Percentiles rank a stretch among this genome's conserved stretches.
Conservation (phyloP, 2,113 vertebrate genomes). For the Talpa occidentalis region DNA sequence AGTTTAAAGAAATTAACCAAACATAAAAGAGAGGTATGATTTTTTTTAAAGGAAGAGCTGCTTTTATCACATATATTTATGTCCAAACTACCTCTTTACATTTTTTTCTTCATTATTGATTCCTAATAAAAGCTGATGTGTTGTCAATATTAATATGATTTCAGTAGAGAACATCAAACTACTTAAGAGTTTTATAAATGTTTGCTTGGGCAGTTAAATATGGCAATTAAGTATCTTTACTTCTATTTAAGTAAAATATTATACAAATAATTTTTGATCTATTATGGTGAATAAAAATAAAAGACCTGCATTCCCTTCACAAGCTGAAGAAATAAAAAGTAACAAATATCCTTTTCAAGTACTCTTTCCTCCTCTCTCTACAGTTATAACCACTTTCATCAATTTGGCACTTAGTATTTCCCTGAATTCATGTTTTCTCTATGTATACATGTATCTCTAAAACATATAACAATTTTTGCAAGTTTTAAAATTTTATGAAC, state of each 20-base stretch:
- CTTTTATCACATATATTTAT: not conserved
- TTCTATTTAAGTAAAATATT: not conserved
- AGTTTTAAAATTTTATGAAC: conserved; percentile 7
- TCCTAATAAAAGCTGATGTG: not conserved
- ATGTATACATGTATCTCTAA: not conserved
- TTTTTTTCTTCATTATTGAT: not conserved
- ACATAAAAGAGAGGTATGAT: rapidly evolving
- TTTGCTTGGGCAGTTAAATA: not conserved
- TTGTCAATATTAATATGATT: not conserved
- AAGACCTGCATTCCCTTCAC: not conserved
- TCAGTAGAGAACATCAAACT: not conserved
- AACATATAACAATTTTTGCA: not conserved
- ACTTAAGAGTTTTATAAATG: not conserved
- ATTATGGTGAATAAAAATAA: not conserved
- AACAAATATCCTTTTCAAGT: not conserved
- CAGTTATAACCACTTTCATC: not conserved
- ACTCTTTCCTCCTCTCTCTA: not conserved
- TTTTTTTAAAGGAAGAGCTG: not conserved
- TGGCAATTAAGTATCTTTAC: not conserved
- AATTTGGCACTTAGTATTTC: not conserved
- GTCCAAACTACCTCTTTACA: not conserved
- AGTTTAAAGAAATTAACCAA: not conserved
- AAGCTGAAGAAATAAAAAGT: not conserved
- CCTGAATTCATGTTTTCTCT: not conserved
- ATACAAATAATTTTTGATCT: not conserved